Evolutionary conservation across 2,888 invertebrate species (phyloP).

Genomic region (Therioaphis trifolii): DNA sequence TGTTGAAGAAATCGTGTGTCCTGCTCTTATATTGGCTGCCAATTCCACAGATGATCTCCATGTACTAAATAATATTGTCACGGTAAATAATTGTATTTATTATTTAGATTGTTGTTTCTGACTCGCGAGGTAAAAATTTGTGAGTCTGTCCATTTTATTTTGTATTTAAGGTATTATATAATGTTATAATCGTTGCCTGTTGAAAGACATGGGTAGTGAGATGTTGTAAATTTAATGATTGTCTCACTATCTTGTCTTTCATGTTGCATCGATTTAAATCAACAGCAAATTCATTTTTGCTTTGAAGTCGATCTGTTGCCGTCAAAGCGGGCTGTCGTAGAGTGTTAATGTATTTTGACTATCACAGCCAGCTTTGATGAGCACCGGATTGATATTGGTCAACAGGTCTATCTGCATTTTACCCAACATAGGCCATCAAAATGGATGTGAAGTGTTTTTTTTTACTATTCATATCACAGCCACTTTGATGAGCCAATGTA

Average conservation of each 20-base stretch:
- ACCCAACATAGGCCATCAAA: slow-evolving; percentile 75
- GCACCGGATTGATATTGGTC: slow-evolving; percentile 70
- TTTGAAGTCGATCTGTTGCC: slow-evolving; percentile 64
- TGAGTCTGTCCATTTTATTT: neutral
- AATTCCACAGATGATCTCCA: slow-evolving; percentile 61
- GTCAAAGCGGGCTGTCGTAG: slow-evolving; percentile 86
- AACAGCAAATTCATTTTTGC: slow-evolving; percentile 41
- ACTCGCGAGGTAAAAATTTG: neutral
- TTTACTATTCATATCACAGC: slow-evolving; percentile 90
- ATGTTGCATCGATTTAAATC: slow-evolving; percentile 72
- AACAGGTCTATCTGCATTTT: slow-evolving; percentile 27
- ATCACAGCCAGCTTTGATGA: slow-evolving; percentile 98
- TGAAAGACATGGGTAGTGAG: slow-evolving; percentile 99
- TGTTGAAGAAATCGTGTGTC: slow-evolving; percentile 53
- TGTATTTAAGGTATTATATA: neutral
- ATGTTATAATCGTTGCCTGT: slow-evolving; percentile 68
- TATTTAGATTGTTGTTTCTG: neutral
- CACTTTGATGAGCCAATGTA: slow-evolving; percentile 88
- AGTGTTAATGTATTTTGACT: slow-evolving; percentile 72
- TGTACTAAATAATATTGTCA: slow-evolving; percentile 59
- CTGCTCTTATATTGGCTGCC: slow-evolving; percentile 52
- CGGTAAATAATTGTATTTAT: slow-evolving; percentile 47
- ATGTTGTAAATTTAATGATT: slow-evolving; percentile 76
- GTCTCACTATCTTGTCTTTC: slow-evolving; percentile 99
- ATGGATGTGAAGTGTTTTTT: slow-evolving; percentile 84